phyloP scores from a whole-genome alignment of 2,888 invertebrate genomes.

The Exephanes ischioxanthus region DNA sequence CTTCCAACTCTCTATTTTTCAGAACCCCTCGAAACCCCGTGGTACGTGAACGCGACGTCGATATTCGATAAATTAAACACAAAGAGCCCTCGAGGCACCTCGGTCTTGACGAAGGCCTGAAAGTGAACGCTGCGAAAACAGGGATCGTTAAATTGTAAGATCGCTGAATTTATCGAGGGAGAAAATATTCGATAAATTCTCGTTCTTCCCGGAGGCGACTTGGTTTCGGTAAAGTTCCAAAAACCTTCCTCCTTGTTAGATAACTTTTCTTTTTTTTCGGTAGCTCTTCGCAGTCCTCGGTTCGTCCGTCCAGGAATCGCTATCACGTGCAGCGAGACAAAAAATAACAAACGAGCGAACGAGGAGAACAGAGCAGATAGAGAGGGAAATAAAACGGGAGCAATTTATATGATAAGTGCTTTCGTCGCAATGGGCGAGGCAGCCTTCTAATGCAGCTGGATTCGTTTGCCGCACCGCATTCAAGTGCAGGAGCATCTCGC shows the following conservation, averaged over 20 bases:
- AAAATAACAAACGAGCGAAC: slow-evolving; percentile 53
- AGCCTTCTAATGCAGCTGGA: slow-evolving; percentile 73
- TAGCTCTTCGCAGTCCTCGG: background rate
- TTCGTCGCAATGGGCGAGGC: slow-evolving; percentile 66
- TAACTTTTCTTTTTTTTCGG: slow-evolving; percentile 20
- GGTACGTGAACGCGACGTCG: slow-evolving; percentile 7
- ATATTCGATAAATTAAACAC: slow-evolving; percentile 55
- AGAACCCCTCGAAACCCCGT: background rate
- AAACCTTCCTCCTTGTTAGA: slow-evolving; percentile 19
- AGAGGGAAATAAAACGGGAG: slow-evolving; percentile 68
- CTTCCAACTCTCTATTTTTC: slow-evolving; percentile 26
- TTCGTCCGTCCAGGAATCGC: slow-evolving; percentile 33
- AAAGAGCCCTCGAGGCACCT: slow-evolving; percentile 41
- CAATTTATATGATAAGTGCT: slow-evolving; percentile 83
- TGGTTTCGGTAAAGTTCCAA: slow-evolving; percentile 15
- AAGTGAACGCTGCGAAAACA: slow-evolving; percentile 56
- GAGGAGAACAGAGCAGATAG: slow-evolving; percentile 44
- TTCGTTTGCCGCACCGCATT: slow-evolving; percentile 73
- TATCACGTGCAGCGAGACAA: slow-evolving; percentile 40
- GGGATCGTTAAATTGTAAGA: slow-evolving; percentile 70
- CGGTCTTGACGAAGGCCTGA: slow-evolving; percentile 10
- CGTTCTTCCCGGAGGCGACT: slow-evolving; percentile 43
- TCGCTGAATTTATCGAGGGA: slow-evolving; percentile 66
- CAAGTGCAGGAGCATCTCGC: slow-evolving; percentile 65
- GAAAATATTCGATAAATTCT: slow-evolving; percentile 64